These are phyloP conservation scores for Lasiommata megera DNA, from an alignment of 2,888 invertebrate species.

Conservation along the genomic window DNA sequence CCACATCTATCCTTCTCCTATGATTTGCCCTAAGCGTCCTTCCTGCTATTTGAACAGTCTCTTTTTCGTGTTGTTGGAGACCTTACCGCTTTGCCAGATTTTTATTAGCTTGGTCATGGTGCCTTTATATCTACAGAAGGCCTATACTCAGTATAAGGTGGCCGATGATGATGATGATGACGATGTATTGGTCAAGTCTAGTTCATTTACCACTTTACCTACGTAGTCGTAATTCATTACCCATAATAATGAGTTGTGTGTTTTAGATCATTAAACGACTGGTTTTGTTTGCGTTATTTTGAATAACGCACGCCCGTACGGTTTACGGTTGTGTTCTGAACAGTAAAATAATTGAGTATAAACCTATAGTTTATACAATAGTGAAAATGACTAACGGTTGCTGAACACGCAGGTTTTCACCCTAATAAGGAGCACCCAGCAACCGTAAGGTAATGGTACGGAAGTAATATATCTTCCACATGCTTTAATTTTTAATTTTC, in stretches of 20 bases:
- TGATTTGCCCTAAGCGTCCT: too few species aligned
- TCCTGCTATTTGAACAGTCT: too few species aligned
- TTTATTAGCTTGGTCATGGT: too few species aligned
- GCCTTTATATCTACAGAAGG: too few species aligned
- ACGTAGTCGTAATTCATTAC: neutral
- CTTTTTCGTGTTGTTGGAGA: too few species aligned
- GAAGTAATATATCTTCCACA: neutral
- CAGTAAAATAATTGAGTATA: slow-evolving; percentile 64
- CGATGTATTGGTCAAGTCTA: neutral
- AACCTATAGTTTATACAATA: slow-evolving; percentile 73
- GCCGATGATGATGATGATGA: too few species aligned
- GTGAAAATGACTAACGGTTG: slow-evolving; percentile 71
- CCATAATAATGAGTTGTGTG: neutral
- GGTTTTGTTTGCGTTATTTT: slow-evolving; percentile 30
- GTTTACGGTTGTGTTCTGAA: slow-evolving; percentile 45
- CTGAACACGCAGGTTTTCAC: slow-evolving; percentile 70
- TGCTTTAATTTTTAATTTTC: too few species aligned
- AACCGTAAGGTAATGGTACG: slow-evolving; percentile 8
- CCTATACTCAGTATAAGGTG: too few species aligned
- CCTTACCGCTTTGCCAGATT: too few species aligned
- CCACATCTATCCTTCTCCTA: too few species aligned
- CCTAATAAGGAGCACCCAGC: slow-evolving; percentile 51
- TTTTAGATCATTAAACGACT: neutral
- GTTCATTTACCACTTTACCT: neutral
- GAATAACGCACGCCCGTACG: slow-evolving; percentile 55